These are phyloP conservation scores for Epinephelus cyanopodus DNA, from an alignment of 2,113 vertebrate species.

Conservation along the genomic window DNA sequence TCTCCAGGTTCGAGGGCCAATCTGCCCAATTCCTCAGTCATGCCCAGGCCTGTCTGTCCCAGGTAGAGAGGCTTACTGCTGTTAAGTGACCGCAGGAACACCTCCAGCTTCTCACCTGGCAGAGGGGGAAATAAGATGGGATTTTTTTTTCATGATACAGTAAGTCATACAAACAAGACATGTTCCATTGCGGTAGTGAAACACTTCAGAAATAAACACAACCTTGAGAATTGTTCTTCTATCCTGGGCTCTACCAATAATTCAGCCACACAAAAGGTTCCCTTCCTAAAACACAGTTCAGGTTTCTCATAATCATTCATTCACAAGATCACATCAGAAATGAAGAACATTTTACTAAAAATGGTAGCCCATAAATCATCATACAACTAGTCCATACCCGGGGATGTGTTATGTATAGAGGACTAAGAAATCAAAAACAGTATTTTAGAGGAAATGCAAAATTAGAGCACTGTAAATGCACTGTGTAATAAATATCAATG, in stretches of 20 bases:
- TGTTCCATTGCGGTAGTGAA: too few relatives aligned
- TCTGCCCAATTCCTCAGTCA: slow-evolving; percentile 88
- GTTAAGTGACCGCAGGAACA: slow-evolving; percentile 92
- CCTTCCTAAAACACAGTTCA: not conserved
- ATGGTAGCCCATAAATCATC: not conserved
- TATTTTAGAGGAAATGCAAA: too few relatives aligned
- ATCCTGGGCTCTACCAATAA: not conserved
- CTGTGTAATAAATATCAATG: too few relatives aligned
- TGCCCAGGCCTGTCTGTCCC: slow-evolving; percentile 90
- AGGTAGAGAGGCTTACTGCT: slow-evolving; percentile 93
- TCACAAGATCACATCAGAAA: not conserved
- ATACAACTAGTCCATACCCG: not conserved
- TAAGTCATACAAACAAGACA: not conserved
- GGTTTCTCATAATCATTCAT: not conserved
- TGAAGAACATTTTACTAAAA: not conserved
- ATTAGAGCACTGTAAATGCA: too few relatives aligned
- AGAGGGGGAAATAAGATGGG: not conserved
- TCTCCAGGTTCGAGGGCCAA: slow-evolving; percentile 90
- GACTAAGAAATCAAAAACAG: too few relatives aligned
- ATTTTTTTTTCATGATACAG: not conserved
- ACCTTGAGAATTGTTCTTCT: not conserved
- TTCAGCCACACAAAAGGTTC: not conserved
- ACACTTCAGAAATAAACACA: not conserved
- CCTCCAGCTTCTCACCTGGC: slow-evolving; percentile 89
- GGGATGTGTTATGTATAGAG: too few relatives aligned